Percentiles rank a stretch among this genome's conserved stretches.
These are phyloP conservation scores for Sylvilagus bachmani DNA, from an alignment of 2,113 vertebrate genomes.

Conservation along the genomic window DNA sequence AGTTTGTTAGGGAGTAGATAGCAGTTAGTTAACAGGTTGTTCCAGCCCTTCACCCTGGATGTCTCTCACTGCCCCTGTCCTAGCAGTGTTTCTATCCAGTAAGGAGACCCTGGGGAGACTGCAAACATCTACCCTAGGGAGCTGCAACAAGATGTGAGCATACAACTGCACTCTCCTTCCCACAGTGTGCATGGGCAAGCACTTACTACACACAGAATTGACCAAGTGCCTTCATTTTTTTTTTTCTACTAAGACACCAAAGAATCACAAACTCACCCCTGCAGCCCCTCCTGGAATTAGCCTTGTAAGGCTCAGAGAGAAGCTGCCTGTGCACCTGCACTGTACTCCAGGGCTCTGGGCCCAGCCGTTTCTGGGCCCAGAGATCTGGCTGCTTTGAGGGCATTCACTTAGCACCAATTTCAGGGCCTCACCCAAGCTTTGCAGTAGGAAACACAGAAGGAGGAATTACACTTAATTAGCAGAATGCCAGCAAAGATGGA, in stretches of 20 bases:
- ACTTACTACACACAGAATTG: not conserved
- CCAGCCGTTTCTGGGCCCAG: not conserved
- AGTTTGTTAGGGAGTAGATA: conserved; percentile 68
- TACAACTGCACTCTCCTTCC: conserved; percentile 20
- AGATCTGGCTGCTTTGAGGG: conserved; percentile 15
- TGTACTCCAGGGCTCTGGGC: not conserved
- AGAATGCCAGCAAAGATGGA: not conserved
- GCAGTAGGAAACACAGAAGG: conserved; percentile 8
- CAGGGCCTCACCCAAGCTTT: conserved; percentile 36
- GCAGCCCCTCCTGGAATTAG: not conserved
- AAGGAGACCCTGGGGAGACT: not conserved
- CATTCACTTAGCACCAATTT: conserved; percentile 39
- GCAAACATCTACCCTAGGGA: conserved; percentile 21
- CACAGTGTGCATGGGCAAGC: not conserved
- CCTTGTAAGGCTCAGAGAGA: conserved; percentile 43
- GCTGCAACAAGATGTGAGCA: not conserved
- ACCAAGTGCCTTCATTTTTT: conserved; percentile 55
- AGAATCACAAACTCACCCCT: conserved; percentile 6
- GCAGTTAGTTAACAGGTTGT: conserved; percentile 59
- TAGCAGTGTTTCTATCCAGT: conserved; percentile 36
- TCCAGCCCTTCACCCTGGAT: conserved; percentile 38
- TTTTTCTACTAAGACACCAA: conserved; percentile 58
- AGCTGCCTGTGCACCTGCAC: not conserved
- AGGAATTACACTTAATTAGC: not conserved
- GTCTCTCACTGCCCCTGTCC: conserved; percentile 18